A percentile compares a stretch with the other conserved stretches of the same genome.
Conservation (phyloP, 2,797 vertebrate species). For the Australoheros facetus region DNA sequence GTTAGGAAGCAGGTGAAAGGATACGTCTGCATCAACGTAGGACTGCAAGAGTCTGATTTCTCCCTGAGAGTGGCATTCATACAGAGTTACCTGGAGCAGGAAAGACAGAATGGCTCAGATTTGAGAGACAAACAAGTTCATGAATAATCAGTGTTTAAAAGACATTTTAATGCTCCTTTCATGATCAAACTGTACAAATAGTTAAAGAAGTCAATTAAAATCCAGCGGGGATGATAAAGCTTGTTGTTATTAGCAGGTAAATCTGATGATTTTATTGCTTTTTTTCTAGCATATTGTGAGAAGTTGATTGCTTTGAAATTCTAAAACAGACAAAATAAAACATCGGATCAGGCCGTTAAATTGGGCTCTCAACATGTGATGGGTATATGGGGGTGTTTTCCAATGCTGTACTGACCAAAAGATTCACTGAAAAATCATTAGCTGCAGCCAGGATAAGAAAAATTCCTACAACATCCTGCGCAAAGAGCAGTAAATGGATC, state of each 20-base stretch:
- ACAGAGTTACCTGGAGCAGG: slow-evolving; percentile 90
- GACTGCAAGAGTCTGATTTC: slow-evolving; percentile 95
- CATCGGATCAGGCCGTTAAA: no score
- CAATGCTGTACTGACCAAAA: no score
- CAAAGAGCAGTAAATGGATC: neutral
- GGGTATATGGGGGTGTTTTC: no score
- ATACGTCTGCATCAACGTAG: slow-evolving; percentile 98
- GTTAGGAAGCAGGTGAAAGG: slow-evolving; percentile 74
- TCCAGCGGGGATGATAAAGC: neutral
- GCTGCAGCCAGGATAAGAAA: neutral
- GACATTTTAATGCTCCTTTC: neutral
- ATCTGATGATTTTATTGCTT: neutral
- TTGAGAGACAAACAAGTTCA: neutral
- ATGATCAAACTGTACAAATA: neutral
- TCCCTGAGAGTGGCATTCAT: slow-evolving; percentile 98
- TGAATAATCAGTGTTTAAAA: neutral
- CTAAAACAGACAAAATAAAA: no score
- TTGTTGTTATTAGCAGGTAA: neutral
- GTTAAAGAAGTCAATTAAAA: neutral
- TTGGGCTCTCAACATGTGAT: no score
- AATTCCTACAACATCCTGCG: no score
- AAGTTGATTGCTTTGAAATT: neutral
- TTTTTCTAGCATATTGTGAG: neutral
- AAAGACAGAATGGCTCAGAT: neutral
- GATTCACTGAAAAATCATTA: no score